Conservation (phyloP, 2,888 invertebrate genomes). For the Patella ulyssiponensis region DNA sequence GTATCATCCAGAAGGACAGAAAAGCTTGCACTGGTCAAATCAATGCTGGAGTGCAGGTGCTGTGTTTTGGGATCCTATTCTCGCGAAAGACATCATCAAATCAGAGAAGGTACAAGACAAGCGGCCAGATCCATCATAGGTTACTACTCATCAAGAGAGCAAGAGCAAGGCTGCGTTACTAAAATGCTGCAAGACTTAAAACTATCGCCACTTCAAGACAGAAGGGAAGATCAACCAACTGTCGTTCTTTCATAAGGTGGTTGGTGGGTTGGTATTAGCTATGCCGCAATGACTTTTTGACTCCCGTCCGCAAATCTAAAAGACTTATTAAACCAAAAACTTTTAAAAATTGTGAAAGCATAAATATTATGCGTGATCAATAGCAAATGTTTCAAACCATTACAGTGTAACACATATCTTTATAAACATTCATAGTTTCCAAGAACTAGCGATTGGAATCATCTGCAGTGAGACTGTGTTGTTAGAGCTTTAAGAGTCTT, state of each 20-base stretch:
- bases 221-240: background rate
- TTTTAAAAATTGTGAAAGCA: no score
- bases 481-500: no score
- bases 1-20: background rate
- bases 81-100: background rate
- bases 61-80: slow-evolving; percentile 13
- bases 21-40: slow-evolving; percentile 2
- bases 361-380: no score
- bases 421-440: no score
- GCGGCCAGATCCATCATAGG: no score
- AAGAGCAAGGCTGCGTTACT: background rate
- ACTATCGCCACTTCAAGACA: background rate
- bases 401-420: no score
- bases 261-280: background rate
- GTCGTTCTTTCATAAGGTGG: background rate
- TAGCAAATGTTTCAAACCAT: no score
- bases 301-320: no score
- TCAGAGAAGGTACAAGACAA: background rate
- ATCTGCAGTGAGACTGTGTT: no score
- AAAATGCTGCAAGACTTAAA: background rate
- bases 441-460: no score
- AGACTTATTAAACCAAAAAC: no score
- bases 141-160: slow-evolving; percentile 3
- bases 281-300: no score
- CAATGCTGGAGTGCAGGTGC: slow-evolving; percentile 12